Base-by-base conservation (phyloP, 1,140 invertebrate genomes). In the Tetramorium simillimum region DNA sequence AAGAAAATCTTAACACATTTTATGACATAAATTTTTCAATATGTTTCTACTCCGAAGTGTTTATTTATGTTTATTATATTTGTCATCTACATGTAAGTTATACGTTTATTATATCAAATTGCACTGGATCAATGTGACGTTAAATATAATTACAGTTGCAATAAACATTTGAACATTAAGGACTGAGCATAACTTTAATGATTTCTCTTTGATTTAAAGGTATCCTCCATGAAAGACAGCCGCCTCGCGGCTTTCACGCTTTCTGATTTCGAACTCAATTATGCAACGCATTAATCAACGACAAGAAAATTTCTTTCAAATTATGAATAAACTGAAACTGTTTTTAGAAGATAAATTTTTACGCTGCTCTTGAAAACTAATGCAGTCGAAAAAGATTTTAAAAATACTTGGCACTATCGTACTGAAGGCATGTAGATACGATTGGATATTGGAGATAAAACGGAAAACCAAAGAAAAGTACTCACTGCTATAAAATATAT, bases 241-340 rank as follows among this genome's bases (percentile, higher is more conserved):
- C 16, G 24, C 5, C 18, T 77, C 2, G 63, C 2, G 3, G 28
- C 14, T 16, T 76, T 46, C 14, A 77, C 56, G 75, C 75, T 77
- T 77, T 77, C 75, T 77, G 24, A 77, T 77, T 77, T 63, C 21
- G 16, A 77, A 77, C 4, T 5, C 21, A 62, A 77, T 62, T 62
- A 77, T 46, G 16, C 40, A 46, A 77, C 4, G 21, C 40, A 75
- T 43, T 43, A 76, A 40, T 21, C 16, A 46, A 43, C 60, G 24
- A 21, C n/a, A 77, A 62, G 4, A 76, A 40, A 58, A 60, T 40
- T 3, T 58, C 9, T 37, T 58, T 58, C 14, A 3, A 24, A 60
- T 75, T n/a, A 37, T 37, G 14, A 72, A 3, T 18, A 56, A 56
- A 73, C 18, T 53, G 56, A 53, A 14, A 24, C 3, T 53, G 5